phyloP scores from a whole-genome alignment of 2,113 vertebrate species.

The Oncorhynchus tshawytscha region DNA sequence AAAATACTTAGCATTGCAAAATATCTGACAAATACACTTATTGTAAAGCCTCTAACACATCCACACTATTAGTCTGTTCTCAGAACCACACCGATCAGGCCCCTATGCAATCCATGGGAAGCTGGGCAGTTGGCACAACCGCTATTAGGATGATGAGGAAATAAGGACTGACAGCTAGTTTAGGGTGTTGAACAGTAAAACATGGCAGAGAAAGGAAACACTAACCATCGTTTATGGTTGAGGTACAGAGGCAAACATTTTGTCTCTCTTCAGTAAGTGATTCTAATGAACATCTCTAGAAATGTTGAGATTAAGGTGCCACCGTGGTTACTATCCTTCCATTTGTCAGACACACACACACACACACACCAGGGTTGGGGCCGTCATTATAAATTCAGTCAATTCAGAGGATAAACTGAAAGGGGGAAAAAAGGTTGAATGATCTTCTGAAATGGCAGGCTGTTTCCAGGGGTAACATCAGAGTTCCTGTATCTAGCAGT shows the following conservation, averaged over 20 bases:
- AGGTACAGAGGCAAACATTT: conserved; percentile 14
- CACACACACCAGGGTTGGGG: too few species aligned
- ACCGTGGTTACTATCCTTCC: conserved; percentile 41
- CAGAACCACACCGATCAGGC: conserved; percentile 60
- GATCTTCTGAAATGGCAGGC: conserved; percentile 12
- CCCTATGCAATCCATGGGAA: conserved; percentile 69
- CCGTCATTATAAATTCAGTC: conserved; percentile 31
- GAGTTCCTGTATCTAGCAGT: not conserved
- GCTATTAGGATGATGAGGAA: not conserved
- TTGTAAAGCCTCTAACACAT: conserved; percentile 43
- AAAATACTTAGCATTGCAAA: conserved; percentile 48
- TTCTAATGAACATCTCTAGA: conserved; percentile 32
- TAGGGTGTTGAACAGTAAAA: not conserved
- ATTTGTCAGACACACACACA: conserved; percentile 17
- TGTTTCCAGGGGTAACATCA: conserved; percentile 1
- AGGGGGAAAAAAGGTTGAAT: conserved; percentile 24
- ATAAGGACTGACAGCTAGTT: not conserved
- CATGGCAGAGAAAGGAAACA: conserved; percentile 25
- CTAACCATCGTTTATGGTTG: conserved; percentile 18
- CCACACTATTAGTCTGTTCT: conserved; percentile 21
- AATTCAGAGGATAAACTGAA: conserved; percentile 19
- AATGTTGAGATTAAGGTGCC: conserved; percentile 24
- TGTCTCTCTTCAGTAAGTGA: conserved; percentile 39
- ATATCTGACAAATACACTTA: conserved; percentile 21
- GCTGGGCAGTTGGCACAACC: conserved; percentile 34